Evolutionary conservation across 2,113 vertebrate genomes (phyloP).

Genomic region (Ochotona princeps): DNA sequence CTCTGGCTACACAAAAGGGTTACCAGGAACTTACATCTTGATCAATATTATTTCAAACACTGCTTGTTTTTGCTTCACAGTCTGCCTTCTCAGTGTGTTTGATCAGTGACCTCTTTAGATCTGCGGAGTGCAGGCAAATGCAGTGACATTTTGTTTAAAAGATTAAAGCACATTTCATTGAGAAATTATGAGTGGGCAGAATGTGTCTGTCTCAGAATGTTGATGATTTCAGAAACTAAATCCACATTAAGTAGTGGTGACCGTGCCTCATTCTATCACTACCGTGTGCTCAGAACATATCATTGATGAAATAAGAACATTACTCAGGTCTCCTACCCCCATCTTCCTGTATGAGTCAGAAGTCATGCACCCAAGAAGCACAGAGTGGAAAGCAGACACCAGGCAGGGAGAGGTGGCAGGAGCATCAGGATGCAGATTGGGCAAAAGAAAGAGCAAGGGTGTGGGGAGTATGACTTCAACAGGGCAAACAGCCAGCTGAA

Average conservation of each 20-base stretch:
- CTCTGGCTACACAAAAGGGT: not conserved
- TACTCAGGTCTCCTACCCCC: not conserved
- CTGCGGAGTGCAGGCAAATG: constrained; percentile 15
- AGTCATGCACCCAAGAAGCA: constrained; percentile 74
- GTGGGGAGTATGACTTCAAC: constrained; percentile 23
- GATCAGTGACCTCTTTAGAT: constrained; percentile 50
- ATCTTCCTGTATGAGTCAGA: constrained; percentile 58
- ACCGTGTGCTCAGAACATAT: not conserved
- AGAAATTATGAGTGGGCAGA: not conserved
- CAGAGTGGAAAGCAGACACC: constrained; percentile 27
- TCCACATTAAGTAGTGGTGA: not conserved
- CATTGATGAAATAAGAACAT: not conserved
- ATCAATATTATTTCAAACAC: constrained; percentile 43
- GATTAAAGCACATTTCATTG: not conserved
- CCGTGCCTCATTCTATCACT: not conserved
- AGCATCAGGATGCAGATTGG: not conserved
- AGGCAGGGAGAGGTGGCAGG: not conserved
- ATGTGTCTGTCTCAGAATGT: not conserved
- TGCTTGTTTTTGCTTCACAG: constrained; percentile 36
- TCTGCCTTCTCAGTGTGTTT: constrained; percentile 3
- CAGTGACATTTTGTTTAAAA: constrained; percentile 49
- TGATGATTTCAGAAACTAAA: constrained; percentile 7
- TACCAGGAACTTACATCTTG: not conserved
- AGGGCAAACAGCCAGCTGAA: constrained; percentile 72
- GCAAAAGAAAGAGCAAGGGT: constrained; percentile 33